Evolutionary conservation across 2,113 vertebrate genomes (phyloP), one percentile per base, ranked within the genome.

Genomic region (Rhombomys opimus): DNA sequence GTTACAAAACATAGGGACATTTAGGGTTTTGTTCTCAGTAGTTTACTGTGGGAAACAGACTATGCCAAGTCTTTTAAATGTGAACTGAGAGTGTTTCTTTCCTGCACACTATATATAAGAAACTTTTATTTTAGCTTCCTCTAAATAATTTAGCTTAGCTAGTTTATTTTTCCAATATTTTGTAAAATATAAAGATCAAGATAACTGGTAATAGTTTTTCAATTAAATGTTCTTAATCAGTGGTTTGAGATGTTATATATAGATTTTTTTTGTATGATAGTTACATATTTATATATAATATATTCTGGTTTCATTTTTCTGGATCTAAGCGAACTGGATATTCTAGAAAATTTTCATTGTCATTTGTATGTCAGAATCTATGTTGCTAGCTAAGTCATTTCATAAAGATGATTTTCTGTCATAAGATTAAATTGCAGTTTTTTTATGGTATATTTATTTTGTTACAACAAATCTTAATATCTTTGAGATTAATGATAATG

Each of bases 341-440:
- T 95, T 86, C 18, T 96, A 77, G 41, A 20, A 87, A 92, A 85
- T 72, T 92, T 96, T 93, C 76, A 27, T 17, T 95, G 65, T 87
- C 6, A 82, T 75, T 77, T 68, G 35, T 87, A 32, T 88, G 59
- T 41, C n/a, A 50, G 35, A 91, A 73, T 95, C 23, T 85, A 20
- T 92, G 94, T 84, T 95, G 61, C 27, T 95, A 90, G 18, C 15
- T 90, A 82, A 96, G 73, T 77, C 10, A 67, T 93, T 92, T 12
- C 57, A 32, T 96, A 85, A 94, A 93, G 54, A 90, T 38, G 4
- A 15, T 54, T 90, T n/a, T 95, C 52, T 88, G 25, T 38, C 30
- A 22, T 86, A 80, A 67, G 10, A 50, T 23, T 89, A 35, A n/a
- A n/a, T 23, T 95, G 94, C 8, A 95, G 11, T 95, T 95, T 68